A percentile compares a stretch with the other conserved stretches of the same genome.
These are phyloP conservation scores for Tridacna crocea DNA, from an alignment of 2,888 invertebrate genomes.

Conservation along the genomic window DNA sequence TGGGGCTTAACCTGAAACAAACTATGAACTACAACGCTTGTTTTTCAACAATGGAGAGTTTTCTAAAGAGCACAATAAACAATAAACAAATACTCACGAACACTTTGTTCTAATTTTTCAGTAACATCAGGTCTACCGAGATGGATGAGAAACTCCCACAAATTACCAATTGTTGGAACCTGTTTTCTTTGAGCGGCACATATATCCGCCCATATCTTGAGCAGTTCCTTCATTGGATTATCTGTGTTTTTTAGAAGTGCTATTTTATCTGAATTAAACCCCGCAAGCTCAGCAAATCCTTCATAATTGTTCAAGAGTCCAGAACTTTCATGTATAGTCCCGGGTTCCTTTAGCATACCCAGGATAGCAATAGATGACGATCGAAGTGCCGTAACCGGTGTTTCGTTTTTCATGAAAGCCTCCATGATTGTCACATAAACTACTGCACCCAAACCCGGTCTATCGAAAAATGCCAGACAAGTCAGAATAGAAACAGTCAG, in stretches of 20 bases:
- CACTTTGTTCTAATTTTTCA: not conserved
- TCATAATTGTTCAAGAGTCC: not conserved
- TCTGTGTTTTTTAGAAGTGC: not conserved
- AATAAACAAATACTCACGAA: not conserved
- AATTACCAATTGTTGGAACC: not conserved
- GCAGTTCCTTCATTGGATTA: not conserved
- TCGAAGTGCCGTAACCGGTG: not conserved
- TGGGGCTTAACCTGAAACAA: no score
- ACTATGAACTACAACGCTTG: no score
- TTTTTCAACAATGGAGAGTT: no score
- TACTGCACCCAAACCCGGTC: no score
- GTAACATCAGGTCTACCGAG: not conserved
- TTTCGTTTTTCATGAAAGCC: not conserved
- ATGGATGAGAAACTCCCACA: not conserved
- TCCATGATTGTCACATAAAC: no score
- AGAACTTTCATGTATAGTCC: not conserved
- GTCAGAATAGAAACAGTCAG: no score
- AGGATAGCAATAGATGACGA: not conserved
- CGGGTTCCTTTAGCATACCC: not conserved
- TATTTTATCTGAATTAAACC: not conserved
- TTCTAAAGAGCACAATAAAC: no score
- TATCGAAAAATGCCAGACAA: no score
- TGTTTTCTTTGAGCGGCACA: not conserved
- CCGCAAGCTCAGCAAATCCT: not conserved
- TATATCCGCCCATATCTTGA: not conserved